Evolutionary conservation across 1,140 invertebrate species (phyloP).

Genomic region (Prorops nasuta): DNA sequence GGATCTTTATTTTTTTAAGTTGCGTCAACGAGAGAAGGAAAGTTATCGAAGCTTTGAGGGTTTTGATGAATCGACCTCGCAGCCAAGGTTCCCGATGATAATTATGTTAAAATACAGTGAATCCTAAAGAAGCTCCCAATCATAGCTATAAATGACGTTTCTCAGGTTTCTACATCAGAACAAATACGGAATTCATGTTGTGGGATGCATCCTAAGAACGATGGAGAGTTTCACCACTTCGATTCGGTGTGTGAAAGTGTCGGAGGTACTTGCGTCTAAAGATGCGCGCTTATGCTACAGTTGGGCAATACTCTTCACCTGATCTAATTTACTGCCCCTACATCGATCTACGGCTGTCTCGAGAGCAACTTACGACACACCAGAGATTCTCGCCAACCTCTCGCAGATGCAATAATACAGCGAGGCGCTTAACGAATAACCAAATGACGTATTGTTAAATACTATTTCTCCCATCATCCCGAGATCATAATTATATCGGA

Average conservation of each 20-base stretch:
- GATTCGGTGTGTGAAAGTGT: slow-evolving; percentile 24
- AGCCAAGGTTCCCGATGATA: too few species aligned
- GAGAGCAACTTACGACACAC: slow-evolving; percentile 31
- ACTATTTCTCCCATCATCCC: too few species aligned
- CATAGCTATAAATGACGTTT: not conserved
- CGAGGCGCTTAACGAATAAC: too few species aligned
- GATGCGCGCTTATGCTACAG: slow-evolving; percentile 34
- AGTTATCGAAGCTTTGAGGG: too few species aligned
- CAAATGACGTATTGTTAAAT: too few species aligned
- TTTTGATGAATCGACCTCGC: too few species aligned
- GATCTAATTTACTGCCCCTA: slow-evolving; percentile 52
- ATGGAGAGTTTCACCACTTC: slow-evolving; percentile 25
- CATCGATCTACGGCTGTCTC: slow-evolving; percentile 51
- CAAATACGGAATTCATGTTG: slow-evolving; percentile 11
- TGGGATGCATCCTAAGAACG: slow-evolving; percentile 12
- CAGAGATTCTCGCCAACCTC: slow-evolving; percentile 27
- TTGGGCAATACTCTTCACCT: slow-evolving; percentile 48
- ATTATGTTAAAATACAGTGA: too few species aligned
- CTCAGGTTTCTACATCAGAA: slow-evolving; percentile 11
- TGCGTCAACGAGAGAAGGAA: too few species aligned
- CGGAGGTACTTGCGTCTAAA: slow-evolving; percentile 18
- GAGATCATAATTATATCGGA: too few species aligned
- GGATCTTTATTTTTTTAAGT: too few species aligned
- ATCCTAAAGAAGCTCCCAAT: too few species aligned
- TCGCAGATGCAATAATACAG: too few species aligned